Evolutionary conservation across 2,888 invertebrate species (phyloP), one percentile per base, ranked within the genome.

Genomic region (Lissocephala sabroskyi): DNA sequence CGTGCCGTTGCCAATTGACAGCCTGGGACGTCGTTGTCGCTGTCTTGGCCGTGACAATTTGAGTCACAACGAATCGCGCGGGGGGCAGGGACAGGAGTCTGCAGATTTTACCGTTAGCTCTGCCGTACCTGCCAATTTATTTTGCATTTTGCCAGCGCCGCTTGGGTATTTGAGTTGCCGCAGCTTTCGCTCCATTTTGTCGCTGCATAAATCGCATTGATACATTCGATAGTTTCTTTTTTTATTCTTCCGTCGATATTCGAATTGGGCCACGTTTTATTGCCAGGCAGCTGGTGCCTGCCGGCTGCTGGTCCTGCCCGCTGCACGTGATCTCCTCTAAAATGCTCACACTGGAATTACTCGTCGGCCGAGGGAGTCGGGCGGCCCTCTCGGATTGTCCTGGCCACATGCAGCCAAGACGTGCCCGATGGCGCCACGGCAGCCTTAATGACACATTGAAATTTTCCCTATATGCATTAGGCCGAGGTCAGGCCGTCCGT

Each of bases 101-200:
- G 30, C 35, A 16, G 58, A n/a, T n/a, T n/a, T n/a, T n/a, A n/a
- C n/a, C n/a, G n/a, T n/a, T n/a, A n/a, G n/a, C n/a, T n/a, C n/a
- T 67, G 67, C 65, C 70, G 73, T 71, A 63, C 73, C 73, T 68
- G 76, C 67, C 67, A 68, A 75, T 68, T 71, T 68, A 66, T 68
- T 71, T 71, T 56, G 64, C 67, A 71, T 66, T 75, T 23, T 68
- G 50, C 56, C 50, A 53, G 52, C 35, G 40, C 37, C 37, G 35
- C 13, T 23, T 23, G 3, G 35, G 16, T n/a, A 35, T 52, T 55
- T 55, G 49, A n/a, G n/a, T 41, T 55, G 55, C 55, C 56, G 39
- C 42, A 18, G 45, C 43, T 41, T 17, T 35, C 42, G 56, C 45
- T 48, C 52, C 62, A 62, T 62, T 62, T 63, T 62, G 62, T 59